Evolutionary conservation across 1,140 invertebrate genomes (phyloP), one percentile per base, ranked within the genome.

Genomic region (Drosophila cardini): DNA sequence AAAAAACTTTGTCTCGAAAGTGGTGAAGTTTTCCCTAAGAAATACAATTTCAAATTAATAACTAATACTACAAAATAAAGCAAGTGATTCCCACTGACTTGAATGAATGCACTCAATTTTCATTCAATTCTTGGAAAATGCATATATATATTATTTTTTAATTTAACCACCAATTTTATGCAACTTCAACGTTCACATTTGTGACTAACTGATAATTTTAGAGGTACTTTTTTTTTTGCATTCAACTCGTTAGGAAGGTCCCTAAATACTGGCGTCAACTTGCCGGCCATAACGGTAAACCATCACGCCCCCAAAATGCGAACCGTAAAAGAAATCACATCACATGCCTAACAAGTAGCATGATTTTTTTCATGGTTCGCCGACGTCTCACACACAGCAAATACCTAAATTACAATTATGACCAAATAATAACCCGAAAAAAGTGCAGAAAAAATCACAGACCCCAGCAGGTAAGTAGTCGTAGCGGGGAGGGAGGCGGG

Each of bases 331-430:
- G 78, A 82, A 87, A 87, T 87, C 83, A 83, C 83, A 87, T 89
- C 84, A 83, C 84, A 89, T 83, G 79, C 84, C 80, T 87, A 72
- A 74, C 83, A 89, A 89, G 84, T 87, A 83, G 84, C 83, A 68
- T 61, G 72, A 83, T 65, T 84, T 73, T 71, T 65, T 84, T 73
- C 68, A 79, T 52, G 79, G 79, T 58, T 76, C 43, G 73, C 50
- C 63, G 74, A 64, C 71, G 76, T 69, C 76, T 64, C 67, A 61
- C 75, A 76, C 78, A 87, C 76, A 61, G 68, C 84, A 89, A 89
- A 87, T 80, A 89, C 83, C 79, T 87, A 87, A 87, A 87, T 87
- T 87, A 87, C 83, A 87, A 87, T 87, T 87, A 87, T 89, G 84
- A 77, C 76, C 83, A 87, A 89, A 87, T 87, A 87, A 87, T 89